Base-by-base conservation (phyloP, 2,888 invertebrate species). In the Atethmia centrago region DNA sequence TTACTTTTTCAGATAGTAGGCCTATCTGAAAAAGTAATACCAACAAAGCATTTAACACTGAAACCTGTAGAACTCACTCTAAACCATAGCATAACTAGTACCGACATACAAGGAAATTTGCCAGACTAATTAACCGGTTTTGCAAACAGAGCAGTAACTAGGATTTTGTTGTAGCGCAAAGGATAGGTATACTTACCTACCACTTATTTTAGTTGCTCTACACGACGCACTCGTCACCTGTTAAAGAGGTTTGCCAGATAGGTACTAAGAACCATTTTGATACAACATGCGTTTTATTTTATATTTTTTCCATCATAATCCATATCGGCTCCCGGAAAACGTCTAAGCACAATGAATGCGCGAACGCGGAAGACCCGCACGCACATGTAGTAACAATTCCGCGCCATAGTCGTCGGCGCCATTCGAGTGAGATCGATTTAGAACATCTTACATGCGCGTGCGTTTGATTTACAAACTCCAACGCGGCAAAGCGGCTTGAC, bases 301-400 rank as follows among this genome's bases (percentile, higher is more conserved):
- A 16, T 42, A 36, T 67, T 31, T 59, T 42, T 65, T 45, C 14
- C 21, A 62, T 58, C n/a, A 42, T 47, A 77, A 51, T 68, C 45
- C 86, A 83, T 87, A 89, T 84, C 73, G 69, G 85, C 82, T 89
- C 88, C 88, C 92, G 92, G 92, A 92, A 92, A 89, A 85, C 88
- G 65, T 77, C 28, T 47, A 71, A 58, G 82, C 77, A 88, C 85
- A 88, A 90, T 87, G 87, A 88, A 86, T 86, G 88, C 85, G 87
- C 80, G 88, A 90, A 94, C 82, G 91, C 94, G 94, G 94, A 94
- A 94, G 93, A 78, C 85, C 85, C 87, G 84, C 71, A 76, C 61
- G 61, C 85, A 86, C 85, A 87, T 90, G 82, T 79, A 77, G 82
- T 79, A 77, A 77, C 73, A 78, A 82, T 85, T 90, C 88, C 68